These are phyloP conservation scores for Drosophila algonquin DNA, from an alignment of 2,888 invertebrate genomes.

Conservation along the genomic window DNA sequence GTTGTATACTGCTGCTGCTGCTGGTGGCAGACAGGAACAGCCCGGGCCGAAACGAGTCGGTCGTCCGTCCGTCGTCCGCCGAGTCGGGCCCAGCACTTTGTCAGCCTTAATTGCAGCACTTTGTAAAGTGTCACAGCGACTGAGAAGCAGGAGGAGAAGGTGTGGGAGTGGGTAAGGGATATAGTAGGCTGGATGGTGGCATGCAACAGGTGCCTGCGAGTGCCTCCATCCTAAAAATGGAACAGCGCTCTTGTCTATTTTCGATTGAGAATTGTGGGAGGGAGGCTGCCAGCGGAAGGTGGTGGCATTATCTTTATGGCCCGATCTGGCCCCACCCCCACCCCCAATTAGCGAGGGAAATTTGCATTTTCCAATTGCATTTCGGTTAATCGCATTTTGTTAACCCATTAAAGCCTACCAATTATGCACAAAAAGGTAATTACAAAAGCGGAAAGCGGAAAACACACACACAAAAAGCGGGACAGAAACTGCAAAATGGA, in stretches of 20 bases:
- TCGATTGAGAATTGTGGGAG: conserved; percentile 57
- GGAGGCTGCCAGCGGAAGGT: conserved; percentile 4
- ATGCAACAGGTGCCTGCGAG: conserved; percentile 60
- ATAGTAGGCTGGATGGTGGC: conserved; percentile 2
- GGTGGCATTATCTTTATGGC: conserved; percentile 12
- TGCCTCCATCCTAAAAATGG: conserved; percentile 1
- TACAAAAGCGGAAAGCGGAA: conserved; percentile 36
- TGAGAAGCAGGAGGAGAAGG: background rate
- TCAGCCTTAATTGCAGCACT: conserved; percentile 81
- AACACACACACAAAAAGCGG: background rate
- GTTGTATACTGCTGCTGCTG: background rate
- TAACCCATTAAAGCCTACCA: conserved; percentile 61
- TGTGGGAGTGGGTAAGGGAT: background rate
- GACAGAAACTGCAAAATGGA: background rate
- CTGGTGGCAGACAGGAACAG: background rate
- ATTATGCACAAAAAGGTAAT: conserved; percentile 69
- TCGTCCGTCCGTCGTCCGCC: background rate
- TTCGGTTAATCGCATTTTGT: conserved; percentile 65
- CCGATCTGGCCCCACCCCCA: conserved; percentile 14
- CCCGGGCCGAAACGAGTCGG: background rate
- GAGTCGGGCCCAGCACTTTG: conserved; percentile 66
- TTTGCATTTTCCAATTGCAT: conserved; percentile 43
- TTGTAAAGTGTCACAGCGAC: conserved; percentile 75
- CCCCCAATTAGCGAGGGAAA: conserved; percentile 13
- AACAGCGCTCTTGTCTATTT: conserved; percentile 38